A percentile compares a stretch with the other conserved stretches of the same genome.
These are phyloP conservation scores for Hetaerina titia DNA, from an alignment of 2,888 invertebrate species.

Conservation along the genomic window DNA sequence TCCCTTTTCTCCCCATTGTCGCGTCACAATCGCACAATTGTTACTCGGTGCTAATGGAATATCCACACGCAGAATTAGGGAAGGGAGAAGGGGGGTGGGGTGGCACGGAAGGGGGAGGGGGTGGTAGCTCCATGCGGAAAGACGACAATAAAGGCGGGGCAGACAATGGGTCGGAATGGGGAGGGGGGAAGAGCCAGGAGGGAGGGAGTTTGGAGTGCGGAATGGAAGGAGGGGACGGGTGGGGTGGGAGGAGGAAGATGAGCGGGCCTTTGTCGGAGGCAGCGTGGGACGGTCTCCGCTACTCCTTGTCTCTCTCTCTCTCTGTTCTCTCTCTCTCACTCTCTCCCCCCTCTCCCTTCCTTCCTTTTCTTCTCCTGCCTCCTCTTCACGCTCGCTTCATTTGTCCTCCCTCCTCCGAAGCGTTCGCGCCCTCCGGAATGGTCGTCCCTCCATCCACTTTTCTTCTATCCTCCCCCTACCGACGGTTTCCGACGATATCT, in stretches of 20 bases:
- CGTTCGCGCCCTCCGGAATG: too few species aligned
- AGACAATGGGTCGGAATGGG: conserved; percentile 39
- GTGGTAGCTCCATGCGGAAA: not conserved
- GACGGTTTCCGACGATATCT: not conserved
- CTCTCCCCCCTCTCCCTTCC: not conserved
- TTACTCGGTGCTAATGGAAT: conserved; percentile 44
- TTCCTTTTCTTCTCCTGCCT: not conserved
- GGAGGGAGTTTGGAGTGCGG: not conserved
- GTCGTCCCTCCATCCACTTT: not conserved
- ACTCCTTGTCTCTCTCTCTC: not conserved
- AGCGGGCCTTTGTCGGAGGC: conserved; percentile 41
- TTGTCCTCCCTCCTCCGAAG: too few species aligned
- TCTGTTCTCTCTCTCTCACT: not conserved
- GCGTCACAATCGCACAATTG: conserved; percentile 48
- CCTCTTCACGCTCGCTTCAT: too few species aligned
- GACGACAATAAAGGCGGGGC: conserved; percentile 54
- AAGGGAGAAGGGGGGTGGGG: not conserved
- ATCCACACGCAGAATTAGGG: conserved; percentile 39
- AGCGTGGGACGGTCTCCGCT: not conserved
- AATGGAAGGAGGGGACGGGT: not conserved
- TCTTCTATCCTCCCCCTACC: not conserved
- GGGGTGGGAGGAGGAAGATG: not conserved
- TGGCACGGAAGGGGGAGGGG: not conserved
- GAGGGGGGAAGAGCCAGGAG: not conserved
- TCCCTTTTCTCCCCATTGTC: not conserved